A percentile compares a stretch with the other conserved stretches of the same genome.
phyloP scores from a whole-genome alignment of 2,113 vertebrate species.

The Rhipidura dahli region DNA sequence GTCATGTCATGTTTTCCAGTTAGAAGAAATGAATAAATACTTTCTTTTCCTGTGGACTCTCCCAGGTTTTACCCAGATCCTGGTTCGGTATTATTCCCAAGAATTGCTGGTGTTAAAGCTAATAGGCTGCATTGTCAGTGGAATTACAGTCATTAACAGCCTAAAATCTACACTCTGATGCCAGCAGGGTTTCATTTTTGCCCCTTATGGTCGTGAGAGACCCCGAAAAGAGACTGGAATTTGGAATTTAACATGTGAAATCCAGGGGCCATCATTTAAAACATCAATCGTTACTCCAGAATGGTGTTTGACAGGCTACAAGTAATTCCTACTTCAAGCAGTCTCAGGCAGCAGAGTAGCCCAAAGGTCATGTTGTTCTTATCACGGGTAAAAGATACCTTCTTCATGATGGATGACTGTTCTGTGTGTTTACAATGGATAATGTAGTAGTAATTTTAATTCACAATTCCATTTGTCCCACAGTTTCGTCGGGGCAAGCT shows the following conservation, averaged over 20 bases:
- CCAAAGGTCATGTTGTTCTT: conserved; percentile 17
- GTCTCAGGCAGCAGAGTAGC: conserved; percentile 12
- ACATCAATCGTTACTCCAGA: conserved; percentile 3
- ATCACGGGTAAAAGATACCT: neutral
- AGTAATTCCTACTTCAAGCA: conserved; percentile 41
- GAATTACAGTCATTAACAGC: neutral
- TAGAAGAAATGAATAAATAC: conserved; percentile 1
- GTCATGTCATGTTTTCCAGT: conserved; percentile 11
- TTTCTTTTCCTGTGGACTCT: conserved; percentile 34
- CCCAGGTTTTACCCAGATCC: neutral
- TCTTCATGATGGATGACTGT: conserved; percentile 7
- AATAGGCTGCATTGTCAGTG: neutral
- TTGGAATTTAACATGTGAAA: neutral
- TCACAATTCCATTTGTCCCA: neutral
- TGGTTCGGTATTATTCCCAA: neutral
- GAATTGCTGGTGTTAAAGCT: neutral
- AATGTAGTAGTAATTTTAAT: neutral
- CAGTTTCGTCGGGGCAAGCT: neutral
- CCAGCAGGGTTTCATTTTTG: neutral
- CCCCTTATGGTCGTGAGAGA: neutral
- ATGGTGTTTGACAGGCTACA: conserved; percentile 26
- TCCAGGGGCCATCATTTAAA: neutral
- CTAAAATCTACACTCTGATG: neutral
- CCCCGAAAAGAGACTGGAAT: neutral
- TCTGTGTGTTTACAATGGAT: neutral